Conservation (phyloP, 2,888 invertebrate species). For the Drymonia ruficornis region DNA sequence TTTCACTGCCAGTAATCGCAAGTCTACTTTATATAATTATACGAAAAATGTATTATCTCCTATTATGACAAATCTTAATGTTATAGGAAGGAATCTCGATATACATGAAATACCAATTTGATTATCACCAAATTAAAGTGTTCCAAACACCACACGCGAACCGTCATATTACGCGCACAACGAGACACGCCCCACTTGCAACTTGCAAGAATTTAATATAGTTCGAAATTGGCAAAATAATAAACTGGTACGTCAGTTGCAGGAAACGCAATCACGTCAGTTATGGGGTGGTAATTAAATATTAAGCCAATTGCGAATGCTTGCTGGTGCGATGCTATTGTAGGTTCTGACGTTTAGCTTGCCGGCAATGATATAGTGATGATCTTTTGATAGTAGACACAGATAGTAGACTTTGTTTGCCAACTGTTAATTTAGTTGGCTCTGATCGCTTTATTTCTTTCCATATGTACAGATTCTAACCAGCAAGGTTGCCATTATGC, state of each 20-base stretch:
- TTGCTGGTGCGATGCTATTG: conserved; percentile 43
- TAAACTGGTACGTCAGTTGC: conserved; percentile 74
- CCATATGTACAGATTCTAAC: too few species aligned
- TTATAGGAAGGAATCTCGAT: too few species aligned
- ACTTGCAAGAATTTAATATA: conserved; percentile 73
- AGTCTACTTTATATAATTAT: too few species aligned
- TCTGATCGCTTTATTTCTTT: too few species aligned
- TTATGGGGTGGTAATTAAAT: conserved; percentile 75
- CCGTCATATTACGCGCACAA: conserved; percentile 27
- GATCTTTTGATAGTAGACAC: too few species aligned
- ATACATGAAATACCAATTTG: background rate
- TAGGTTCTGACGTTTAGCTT: conserved; percentile 32
- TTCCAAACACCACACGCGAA: conserved; percentile 17
- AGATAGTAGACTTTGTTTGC: too few species aligned
- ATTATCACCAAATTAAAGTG: conserved; percentile 1
- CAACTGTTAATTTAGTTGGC: too few species aligned
- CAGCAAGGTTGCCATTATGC: too few species aligned
- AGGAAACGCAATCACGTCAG: conserved; percentile 80
- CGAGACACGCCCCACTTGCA: conserved; percentile 52
- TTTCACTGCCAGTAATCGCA: too few species aligned
- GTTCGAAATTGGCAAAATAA: conserved; percentile 80
- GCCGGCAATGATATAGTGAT: background rate
- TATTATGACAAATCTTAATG: too few species aligned
- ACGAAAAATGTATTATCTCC: too few species aligned
- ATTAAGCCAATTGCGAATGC: conserved; percentile 58